These are phyloP conservation scores for Cyprinodon tularosa DNA, from an alignment of 2,113 vertebrate species.

Conservation along the genomic window DNA sequence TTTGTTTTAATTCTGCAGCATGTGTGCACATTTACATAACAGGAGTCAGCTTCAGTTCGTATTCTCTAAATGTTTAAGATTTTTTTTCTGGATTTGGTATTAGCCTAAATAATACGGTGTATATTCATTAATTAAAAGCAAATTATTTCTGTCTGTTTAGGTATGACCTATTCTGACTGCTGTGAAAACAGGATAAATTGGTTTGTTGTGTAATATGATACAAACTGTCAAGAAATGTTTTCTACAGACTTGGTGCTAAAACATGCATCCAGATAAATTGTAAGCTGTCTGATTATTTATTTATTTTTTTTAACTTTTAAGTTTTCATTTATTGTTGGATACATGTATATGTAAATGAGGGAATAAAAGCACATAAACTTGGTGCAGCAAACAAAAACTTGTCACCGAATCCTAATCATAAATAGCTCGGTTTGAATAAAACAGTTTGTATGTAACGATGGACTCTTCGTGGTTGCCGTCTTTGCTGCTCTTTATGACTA, in stretches of 20 bases:
- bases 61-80: not conserved
- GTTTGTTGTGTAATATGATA: conserved; percentile 14
- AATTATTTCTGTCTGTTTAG: conserved; percentile 1
- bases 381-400: not conserved
- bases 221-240: conserved; percentile 36
- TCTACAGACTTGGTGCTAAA: conserved; percentile 7
- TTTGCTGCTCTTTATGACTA: conserved; percentile 40
- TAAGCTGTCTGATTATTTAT: not conserved
- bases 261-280: conserved; percentile 17
- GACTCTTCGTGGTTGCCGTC: conserved; percentile 34
- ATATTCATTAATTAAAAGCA: conserved; percentile 19
- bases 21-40: not conserved
- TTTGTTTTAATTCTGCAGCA: not conserved
- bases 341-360: not conserved
- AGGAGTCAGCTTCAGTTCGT: not conserved
- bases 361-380: not conserved
- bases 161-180: conserved; percentile 34
- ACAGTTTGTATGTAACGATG: conserved; percentile 29
- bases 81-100: not conserved
- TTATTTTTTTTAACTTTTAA: conserved; percentile 13
- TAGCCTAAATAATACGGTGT: not conserved
- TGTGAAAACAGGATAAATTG: conserved; percentile 27
- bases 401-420: conserved; percentile 15
- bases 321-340: not conserved
- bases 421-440: conserved; percentile 46